Evolutionary conservation across 1,140 invertebrate genomes (phyloP), one percentile per base, ranked within the genome.

Genomic region (Delia radicum): DNA sequence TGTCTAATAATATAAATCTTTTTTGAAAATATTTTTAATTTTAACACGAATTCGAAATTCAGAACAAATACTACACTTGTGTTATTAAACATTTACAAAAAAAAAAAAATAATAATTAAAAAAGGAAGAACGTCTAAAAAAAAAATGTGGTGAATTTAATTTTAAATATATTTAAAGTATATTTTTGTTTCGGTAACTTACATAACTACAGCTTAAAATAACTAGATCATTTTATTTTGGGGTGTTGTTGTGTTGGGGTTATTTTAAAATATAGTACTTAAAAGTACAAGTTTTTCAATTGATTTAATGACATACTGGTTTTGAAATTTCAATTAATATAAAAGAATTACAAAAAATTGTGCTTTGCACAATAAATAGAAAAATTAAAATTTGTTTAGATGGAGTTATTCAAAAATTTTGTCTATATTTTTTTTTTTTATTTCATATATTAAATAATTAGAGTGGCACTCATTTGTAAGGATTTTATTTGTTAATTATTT

Each of bases 11-110:
- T 37, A 37, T 4, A 15, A 5, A 48, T 15, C 48, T 10, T 24
- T 55, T 55, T 55, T 55, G n/a, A 55, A 55, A 55, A 55, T 55
- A 55, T 18, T 55, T 55, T n/a, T n/a, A n/a, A n/a, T n/a, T n/a
- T n/a, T n/a, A n/a, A n/a, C n/a, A n/a, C n/a, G n/a, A n/a, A n/a
- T n/a, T n/a, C n/a, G n/a, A n/a, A n/a, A n/a, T n/a, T n/a, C n/a
- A n/a, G n/a, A n/a, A n/a, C n/a, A n/a, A n/a, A n/a, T n/a, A n/a
- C n/a, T n/a, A n/a, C n/a, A n/a, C n/a, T n/a, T n/a, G n/a, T n/a
- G n/a, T n/a, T n/a, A n/a, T n/a, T n/a, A n/a, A n/a, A 28, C 31
- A 29, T 67, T 27, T 67, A 67, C 63, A 67, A n/a, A n/a, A n/a
- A n/a, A n/a, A n/a, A n/a, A n/a, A n/a, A n/a, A n/a, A n/a, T 67